Conservation (phyloP, 2,888 invertebrate species). For the Idaea straminata region DNA sequence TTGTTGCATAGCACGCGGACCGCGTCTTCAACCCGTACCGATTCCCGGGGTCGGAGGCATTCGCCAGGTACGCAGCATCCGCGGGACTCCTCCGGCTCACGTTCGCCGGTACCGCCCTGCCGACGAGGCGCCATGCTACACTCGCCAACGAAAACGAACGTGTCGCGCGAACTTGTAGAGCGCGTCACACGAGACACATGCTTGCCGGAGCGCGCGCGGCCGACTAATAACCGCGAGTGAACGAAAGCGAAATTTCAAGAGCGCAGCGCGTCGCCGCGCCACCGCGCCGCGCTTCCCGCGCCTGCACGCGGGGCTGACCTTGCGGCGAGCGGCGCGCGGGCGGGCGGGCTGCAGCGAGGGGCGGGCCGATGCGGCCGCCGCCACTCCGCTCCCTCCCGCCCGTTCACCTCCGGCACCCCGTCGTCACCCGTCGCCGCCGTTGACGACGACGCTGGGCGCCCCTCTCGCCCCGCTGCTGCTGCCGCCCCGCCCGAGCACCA, state of each 20-base stretch:
- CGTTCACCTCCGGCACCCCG: constrained; percentile 21
- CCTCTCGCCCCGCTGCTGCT: not conserved
- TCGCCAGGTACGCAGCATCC: constrained; percentile 93
- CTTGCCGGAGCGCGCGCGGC: constrained; percentile 80
- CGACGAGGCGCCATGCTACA: constrained; percentile 76
- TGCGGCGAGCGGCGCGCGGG: constrained; percentile 51
- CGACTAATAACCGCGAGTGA: constrained; percentile 80
- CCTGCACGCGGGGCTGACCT: constrained; percentile 63
- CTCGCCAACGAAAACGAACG: constrained; percentile 68
- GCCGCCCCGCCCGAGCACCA: constrained; percentile 26
- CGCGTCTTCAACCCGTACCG: constrained; percentile 84
- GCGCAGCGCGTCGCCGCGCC: constrained; percentile 74
- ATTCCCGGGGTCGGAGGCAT: constrained; percentile 87
- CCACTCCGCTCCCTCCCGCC: constrained; percentile 21
- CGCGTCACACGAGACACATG: constrained; percentile 81
- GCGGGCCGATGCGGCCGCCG: constrained; percentile 51
- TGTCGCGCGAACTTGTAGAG: constrained; percentile 55
- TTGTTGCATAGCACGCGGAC: constrained; percentile 97
- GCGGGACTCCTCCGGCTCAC: constrained; percentile 73
- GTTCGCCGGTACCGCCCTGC: constrained; percentile 74
- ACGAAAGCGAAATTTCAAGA: constrained; percentile 87
- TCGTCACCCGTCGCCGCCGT: too few relatives aligned
- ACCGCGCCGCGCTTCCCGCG: constrained; percentile 59
- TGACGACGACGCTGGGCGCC: too few relatives aligned
- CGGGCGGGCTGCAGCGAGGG: constrained; percentile 52